Base-by-base conservation (phyloP, 2,888 invertebrate genomes). In the Brachynemurus nebulosus region DNA sequence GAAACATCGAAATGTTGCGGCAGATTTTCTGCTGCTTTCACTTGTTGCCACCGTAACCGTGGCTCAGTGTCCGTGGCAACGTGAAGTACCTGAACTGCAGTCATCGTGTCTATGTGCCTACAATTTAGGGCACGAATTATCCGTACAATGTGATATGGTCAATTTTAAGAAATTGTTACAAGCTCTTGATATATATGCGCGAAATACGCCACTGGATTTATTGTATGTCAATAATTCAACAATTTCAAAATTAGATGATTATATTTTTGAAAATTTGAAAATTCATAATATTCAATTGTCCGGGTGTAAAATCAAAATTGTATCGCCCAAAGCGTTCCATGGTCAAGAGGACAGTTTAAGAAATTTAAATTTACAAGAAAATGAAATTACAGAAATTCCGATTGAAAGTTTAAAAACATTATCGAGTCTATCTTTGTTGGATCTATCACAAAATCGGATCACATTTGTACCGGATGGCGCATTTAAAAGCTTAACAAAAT, bases 131-230 rank as follows among this genome's bases (percentile, higher is more conserved):
- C 76, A 79, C 54, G 88, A 89, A 61, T 69, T 91, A 11, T 88
- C 88, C 23, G 83, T 91, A 50, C 90, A 91, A 66, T 91, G 90
- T 65, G 88, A 89, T 66, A 83, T 86, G 73, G 88, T 89, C 47
- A 81, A 88, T 57, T 88, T 86, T 62, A 65, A 74, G 37, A 71
- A 75, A 51, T 70, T 92, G n/a, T 61, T 90, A 53, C 67, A 74
- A 45, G 81, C 86, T 20, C 68, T 86, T 61, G 76, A 82, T 59
- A 73, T 75, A 54, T 76, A 78, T 67, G 74, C 80, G 17, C 69
- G 72, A 50, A 69, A 72, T 52, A 76, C 76, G 44, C 71, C 78
- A 40, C 70, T 92, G 52, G 91, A 91, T 63, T 71, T 91, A 50
- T 73, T 92, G 30, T 90, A 91, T 62, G 74, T 92, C 48, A 89